Evolutionary conservation across 2,888 invertebrate species (phyloP), one percentile per base, ranked within the genome.

Genomic region (Cotesia congregata): DNA sequence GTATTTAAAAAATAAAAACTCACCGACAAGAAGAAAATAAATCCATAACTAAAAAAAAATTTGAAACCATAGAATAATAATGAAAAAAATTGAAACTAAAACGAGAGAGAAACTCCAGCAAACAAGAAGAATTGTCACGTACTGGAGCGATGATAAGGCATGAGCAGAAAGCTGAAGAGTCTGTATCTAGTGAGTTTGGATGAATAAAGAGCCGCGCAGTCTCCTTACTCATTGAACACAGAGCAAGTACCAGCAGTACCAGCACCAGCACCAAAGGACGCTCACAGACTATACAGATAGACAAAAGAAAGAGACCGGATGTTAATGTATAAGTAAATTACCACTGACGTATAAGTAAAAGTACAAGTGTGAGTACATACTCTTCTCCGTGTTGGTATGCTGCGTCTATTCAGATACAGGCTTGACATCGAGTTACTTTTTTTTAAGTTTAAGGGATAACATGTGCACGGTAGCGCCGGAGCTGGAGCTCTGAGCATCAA

Each of bases 161-260:
- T 50, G 12, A 50, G 50, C 50, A 50, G 50, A 62, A 17, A 50
- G 50, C 50, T 12, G 50, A 62, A 17, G 62, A 62, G 15, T 62
- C 20, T 15, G 62, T 17, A 17, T 17, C 15, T 62, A 15, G 9
- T 17, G 62, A 20, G 17, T n/a, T 60, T n/a, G 20, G 62, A 15
- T 62, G 62, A 62, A 50, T 50, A 50, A 50, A 50, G 50, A 50
- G 50, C 50, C 50, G 62, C 62, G 62, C 62, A 62, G 20, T 62
- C 62, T 62, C 62, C 62, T 7, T 15, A 62, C 20, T 62, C 62
- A 62, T 62, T 62, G 62, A 62, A 62, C 62, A 62, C 50, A 50
- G 7, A 50, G 9, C 12, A 50, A 50, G 50, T 50, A 50, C 4
- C 50, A 50, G 9, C 50, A 50, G 50, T 9, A 50, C 50, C 41